phyloP scores from a whole-genome alignment of 2,797 vertebrate species.

The Paratrypauchen microcephalus region DNA sequence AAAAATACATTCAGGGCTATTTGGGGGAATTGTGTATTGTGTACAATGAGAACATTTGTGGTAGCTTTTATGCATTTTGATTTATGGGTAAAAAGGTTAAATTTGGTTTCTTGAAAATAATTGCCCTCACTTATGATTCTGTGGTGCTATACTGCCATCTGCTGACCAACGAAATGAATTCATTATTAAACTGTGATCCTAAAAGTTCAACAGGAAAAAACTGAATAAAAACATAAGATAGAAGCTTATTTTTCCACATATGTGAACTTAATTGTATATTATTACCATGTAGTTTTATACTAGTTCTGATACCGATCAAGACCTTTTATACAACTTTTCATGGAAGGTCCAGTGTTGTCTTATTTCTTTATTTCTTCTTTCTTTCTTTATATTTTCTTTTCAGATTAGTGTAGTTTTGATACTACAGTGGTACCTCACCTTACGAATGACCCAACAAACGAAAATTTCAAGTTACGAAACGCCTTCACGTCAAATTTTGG shows the following conservation, averaged over 20 bases:
- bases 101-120: background rate
- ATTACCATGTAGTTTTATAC: too few species aligned
- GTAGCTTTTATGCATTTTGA: conserved; percentile 7
- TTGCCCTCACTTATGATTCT: background rate
- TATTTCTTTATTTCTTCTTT: too few species aligned
- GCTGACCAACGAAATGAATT: conserved; percentile 19
- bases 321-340: too few species aligned
- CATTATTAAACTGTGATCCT: background rate
- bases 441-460: too few species aligned
- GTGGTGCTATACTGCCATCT: conserved; percentile 51
- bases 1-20: conserved; percentile 26
- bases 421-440: too few species aligned
- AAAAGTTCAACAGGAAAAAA: background rate
- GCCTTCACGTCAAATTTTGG: too few species aligned
- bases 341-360: too few species aligned
- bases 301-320: too few species aligned
- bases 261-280: too few species aligned
- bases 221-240: background rate
- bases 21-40: background rate
- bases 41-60: background rate
- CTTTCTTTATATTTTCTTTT: too few species aligned
- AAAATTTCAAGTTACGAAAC: too few species aligned
- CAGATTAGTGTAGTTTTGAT: too few species aligned
- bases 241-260: background rate
- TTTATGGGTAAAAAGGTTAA: background rate